Conservation (phyloP, 2,888 invertebrate species). For the Caenorhabditis drosophilae region DNA sequence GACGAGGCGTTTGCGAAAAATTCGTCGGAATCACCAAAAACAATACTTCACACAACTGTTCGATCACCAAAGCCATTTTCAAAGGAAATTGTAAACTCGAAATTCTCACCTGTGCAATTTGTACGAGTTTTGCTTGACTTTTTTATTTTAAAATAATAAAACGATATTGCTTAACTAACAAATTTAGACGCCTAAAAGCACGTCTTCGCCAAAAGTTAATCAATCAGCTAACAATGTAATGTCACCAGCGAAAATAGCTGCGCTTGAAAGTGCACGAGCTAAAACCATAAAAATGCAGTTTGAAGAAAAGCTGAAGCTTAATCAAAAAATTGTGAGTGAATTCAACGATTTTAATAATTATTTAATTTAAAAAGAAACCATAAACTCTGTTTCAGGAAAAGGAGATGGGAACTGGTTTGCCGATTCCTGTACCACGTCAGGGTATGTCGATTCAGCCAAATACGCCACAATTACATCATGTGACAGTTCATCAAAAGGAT, state of each 20-base stretch:
- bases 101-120: constrained; percentile 48
- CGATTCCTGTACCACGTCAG: constrained; percentile 18
- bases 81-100: constrained; percentile 10
- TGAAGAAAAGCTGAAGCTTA: constrained; percentile 35
- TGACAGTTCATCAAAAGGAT: constrained; percentile 1
- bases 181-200: constrained; percentile 44
- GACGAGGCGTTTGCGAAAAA: constrained; percentile 3
- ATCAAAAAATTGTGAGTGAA: neutral
- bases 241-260: constrained; percentile 38
- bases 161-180: too few relatives aligned
- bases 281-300: constrained; percentile 35
- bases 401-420: too few relatives aligned
- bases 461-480: neutral
- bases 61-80: constrained; percentile 34
- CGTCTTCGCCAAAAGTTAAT: constrained; percentile 47
- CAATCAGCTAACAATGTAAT: neutral
- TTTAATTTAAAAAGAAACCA: neutral
- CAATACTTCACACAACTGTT: constrained; percentile 12
- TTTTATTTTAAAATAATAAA: too few relatives aligned
- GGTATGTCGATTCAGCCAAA: neutral
- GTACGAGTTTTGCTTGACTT: constrained; percentile 25
- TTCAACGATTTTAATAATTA: constrained; percentile 5
- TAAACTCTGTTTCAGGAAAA: too few relatives aligned
- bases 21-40: neutral
- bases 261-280: constrained; percentile 31